These are phyloP conservation scores for Riptortus pedestris DNA, from an alignment of 1,140 invertebrate species.

Conservation along the genomic window DNA sequence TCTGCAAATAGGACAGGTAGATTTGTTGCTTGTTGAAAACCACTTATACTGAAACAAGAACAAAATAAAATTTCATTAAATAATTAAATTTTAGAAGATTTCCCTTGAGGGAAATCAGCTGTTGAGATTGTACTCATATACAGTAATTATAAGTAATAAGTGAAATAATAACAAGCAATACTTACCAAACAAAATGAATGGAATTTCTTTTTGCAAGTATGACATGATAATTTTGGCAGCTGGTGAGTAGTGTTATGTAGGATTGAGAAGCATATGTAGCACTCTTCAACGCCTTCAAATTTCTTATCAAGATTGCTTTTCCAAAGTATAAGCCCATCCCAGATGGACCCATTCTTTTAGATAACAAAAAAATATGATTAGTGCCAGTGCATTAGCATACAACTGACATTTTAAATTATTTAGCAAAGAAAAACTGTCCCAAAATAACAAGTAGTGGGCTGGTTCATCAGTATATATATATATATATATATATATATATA, in stretches of 20 bases:
- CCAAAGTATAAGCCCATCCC: slow-evolving; percentile 77
- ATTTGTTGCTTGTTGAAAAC: slow-evolving; percentile 83
- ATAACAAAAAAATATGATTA: no score
- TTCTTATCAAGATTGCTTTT: slow-evolving; percentile 80
- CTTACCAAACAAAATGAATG: slow-evolving; percentile 80
- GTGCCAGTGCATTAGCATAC: slow-evolving; percentile 28
- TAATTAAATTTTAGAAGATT: background rate
- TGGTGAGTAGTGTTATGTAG: slow-evolving; percentile 75
- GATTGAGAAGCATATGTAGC: slow-evolving; percentile 86
- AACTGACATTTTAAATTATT: background rate
- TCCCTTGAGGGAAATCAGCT: no score
- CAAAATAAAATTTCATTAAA: slow-evolving; percentile 32
- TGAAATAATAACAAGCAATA: slow-evolving; percentile 25
- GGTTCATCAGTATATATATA: no score
- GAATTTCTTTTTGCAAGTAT: slow-evolving; percentile 85
- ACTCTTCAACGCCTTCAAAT: slow-evolving; percentile 84
- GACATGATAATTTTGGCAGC: slow-evolving; percentile 72
- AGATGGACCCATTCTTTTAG: slow-evolving; percentile 81
- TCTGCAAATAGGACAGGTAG: slow-evolving; percentile 79
- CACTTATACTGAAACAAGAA: slow-evolving; percentile 75
- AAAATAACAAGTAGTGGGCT: no score
- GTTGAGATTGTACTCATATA: no score
- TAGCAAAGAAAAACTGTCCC: no score
- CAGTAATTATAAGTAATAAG: background rate
- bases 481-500: no score